Base-by-base conservation (phyloP, 2,888 invertebrate species). In the Chromoteleia sp. region DNA sequence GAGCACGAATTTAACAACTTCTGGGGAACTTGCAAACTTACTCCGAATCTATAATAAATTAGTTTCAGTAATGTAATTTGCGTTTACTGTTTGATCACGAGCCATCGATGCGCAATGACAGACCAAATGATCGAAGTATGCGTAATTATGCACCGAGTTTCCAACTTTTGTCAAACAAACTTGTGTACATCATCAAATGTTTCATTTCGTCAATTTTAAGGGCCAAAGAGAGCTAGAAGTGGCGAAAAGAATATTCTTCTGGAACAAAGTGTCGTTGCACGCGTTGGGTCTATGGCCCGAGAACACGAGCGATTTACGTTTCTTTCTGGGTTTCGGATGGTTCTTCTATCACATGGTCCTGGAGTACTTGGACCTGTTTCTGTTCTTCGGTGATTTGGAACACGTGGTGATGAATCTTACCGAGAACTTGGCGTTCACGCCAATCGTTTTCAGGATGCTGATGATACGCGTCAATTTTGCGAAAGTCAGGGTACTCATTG, bases 271-370 rank as follows among this genome's bases (percentile, higher is more conserved):
- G 29, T 67, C 87, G 2, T 82, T 89, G 36, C 67, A 84, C 15
- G 68, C 68, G 0, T 58, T 90, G 6, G 90, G 89, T 1, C 73
- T 89, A 3, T 90, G 90, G 89, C 89, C 89, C 0, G 61, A 61
- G 2, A 56, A 73, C 2, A 74, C 73, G 5, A 88, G 79, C 25
- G 70, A 85, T 45, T 36, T 89, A 10, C 79, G 75, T 2, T 89
- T 87, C 41, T 59, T 48, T 4, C 10, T 88, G 0, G 85, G 75
- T 41, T 87, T 88, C 25, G 85, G 85, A 12, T 89, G 87, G 52
- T 88, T 88, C 29, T 74, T 82, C 10, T 87, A 86, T 48, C 85
- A 87, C 10, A 87, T 90, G 87, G 10, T 86, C 6, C 67, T 88
- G 30, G 89, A 89, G 41, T 89, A 88, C 21, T 12, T 88, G 5